phyloP scores from a whole-genome alignment of 92 coral and sea anemone species.

The Palythoa caribaeorum region DNA sequence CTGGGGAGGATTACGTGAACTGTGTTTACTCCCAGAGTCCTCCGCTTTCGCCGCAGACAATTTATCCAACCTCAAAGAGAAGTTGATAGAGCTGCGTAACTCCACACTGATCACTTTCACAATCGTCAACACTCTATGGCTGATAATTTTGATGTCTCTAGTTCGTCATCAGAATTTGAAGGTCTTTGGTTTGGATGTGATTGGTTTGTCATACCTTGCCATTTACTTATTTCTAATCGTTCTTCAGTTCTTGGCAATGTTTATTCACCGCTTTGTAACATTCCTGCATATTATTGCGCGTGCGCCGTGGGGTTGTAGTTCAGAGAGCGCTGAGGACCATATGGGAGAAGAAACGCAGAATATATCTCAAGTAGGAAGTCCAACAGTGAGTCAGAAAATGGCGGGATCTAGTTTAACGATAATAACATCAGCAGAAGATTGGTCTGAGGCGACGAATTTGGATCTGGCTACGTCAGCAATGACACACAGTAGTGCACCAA shows the following conservation, averaged over 20 bases:
- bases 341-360: too few species aligned
- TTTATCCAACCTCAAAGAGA: slow-evolving; percentile 50
- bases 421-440: too few species aligned
- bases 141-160: slow-evolving; percentile 58
- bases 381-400: too few species aligned
- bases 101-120: slow-evolving; percentile 64
- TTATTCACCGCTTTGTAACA: slow-evolving; percentile 74
- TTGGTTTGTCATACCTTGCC: slow-evolving; percentile 71
- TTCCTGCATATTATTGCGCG: slow-evolving; percentile 70
- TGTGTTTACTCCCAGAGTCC: slow-evolving; percentile 61
- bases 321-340: neutral
- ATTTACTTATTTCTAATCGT: slow-evolving; percentile 60
- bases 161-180: slow-evolving; percentile 52
- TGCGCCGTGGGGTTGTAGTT: slow-evolving; percentile 58
- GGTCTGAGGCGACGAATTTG: too few species aligned
- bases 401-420: too few species aligned
- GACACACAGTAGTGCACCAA: too few species aligned
- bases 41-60: slow-evolving; percentile 65
- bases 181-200: slow-evolving; percentile 67
- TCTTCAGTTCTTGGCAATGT: slow-evolving; percentile 74
- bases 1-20: slow-evolving; percentile 70
- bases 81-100: slow-evolving; percentile 62
- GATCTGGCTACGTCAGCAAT: too few species aligned
- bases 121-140: slow-evolving; percentile 71
- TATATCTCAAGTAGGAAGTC: too few species aligned